Percentiles rank a stretch among this genome's conserved stretches.
phyloP scores from a whole-genome alignment of 2,113 vertebrate genomes.

The Myxocyprinus asiaticus region DNA sequence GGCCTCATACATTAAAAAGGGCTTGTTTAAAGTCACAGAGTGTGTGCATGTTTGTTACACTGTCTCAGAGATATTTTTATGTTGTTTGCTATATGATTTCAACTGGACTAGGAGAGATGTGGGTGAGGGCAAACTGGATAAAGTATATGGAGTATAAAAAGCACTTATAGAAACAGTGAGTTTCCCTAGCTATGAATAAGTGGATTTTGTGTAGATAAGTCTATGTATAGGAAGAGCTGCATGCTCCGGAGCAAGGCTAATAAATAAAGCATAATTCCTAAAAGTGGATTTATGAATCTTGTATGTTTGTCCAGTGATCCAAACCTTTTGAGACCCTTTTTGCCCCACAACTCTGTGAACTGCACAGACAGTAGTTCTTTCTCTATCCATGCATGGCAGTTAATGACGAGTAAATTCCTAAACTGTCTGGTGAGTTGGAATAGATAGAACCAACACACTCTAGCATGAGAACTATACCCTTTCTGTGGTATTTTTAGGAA shows the following conservation, averaged over 20 bases:
- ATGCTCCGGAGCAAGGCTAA: slow-evolving; percentile 26
- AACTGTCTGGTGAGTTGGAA: too few relatives aligned
- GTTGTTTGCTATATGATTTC: neutral
- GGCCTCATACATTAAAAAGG: too few relatives aligned
- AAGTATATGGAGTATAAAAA: neutral
- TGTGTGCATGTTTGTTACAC: too few relatives aligned
- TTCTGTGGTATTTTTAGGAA: too few relatives aligned
- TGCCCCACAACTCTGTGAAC: neutral
- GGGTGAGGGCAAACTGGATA: too few relatives aligned
- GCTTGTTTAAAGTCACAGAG: too few relatives aligned
- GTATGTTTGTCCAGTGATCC: slow-evolving; percentile 9
- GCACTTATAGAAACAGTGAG: neutral
- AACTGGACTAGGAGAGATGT: neutral
- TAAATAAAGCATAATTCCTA: slow-evolving; percentile 24
- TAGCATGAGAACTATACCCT: too few relatives aligned
- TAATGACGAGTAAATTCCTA: too few relatives aligned
- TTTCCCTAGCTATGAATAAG: slow-evolving; percentile 36
- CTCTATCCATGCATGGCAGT: neutral
- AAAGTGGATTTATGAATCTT: slow-evolving; percentile 4
- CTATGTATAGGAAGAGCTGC: neutral
- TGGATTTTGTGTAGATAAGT: neutral
- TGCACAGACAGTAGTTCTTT: neutral
- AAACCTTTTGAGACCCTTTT: neutral
- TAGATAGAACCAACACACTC: too few relatives aligned
- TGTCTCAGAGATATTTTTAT: too few relatives aligned